Evolutionary conservation across 2,113 vertebrate genomes (phyloP), one percentile per base, ranked within the genome.

Genomic region (Forbesichthys papilliferus): DNA sequence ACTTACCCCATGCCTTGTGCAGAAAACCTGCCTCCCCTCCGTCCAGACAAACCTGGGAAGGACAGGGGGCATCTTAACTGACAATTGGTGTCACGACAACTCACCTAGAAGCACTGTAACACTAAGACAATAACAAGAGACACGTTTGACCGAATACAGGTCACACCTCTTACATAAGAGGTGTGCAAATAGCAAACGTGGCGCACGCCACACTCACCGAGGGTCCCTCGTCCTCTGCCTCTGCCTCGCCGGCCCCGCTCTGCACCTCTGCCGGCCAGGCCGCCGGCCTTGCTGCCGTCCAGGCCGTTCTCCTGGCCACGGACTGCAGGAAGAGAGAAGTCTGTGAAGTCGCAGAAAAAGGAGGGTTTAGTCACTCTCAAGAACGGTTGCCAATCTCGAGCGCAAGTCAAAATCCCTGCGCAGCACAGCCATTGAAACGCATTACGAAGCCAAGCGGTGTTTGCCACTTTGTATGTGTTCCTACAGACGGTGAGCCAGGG

Each of bases 1-100:
- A 99, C 96, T 93, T 87, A 99, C 97, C 97, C 97, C 97, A 99
- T 99, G 90, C 96, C 96, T 92, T 98, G 97, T 54, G 96, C 96
- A 46, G 97, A 98, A 91, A 99, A 99, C 59, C 97, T 92, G 89
- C 96, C 95, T 69, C 96, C 97, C 82, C 96, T 91, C 81, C 96
- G 76, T 59, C 83, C 89, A 34, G 87, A 62, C 33, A 74, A 69
- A 77, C 84, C 89, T 88, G 59, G 1, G 11, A 61, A 27, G 1
- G 20, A 9, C 0, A 80, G 55, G 60, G 36, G 14, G 11, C 9
- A 67, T 3, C 27, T 49, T 67, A 10, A 69, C 18, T 51, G 70
- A 74, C 59, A 84, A 85, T 92, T 92, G 84, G 92, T 92, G 11
- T 48, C 46, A 73, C 27, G 79, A 14, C 61, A 1, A 59, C 4